Percentiles rank a stretch among this genome's conserved stretches.
These are phyloP conservation scores for Poliocrania exsul DNA, from an alignment of 2,797 vertebrate genomes.

Conservation along the genomic window DNA sequence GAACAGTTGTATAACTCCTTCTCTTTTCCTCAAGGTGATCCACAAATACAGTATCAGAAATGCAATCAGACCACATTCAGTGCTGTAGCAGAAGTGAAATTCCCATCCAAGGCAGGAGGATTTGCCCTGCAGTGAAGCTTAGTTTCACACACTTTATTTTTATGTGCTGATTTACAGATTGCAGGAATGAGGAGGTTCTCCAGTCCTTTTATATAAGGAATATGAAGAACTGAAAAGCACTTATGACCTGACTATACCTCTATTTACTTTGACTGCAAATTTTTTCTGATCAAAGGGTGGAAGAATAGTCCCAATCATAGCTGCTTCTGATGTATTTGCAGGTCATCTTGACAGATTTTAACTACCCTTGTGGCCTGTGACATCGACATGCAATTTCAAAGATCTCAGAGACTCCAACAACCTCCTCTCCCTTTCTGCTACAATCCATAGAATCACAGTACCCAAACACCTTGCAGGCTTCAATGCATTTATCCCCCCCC, in stretches of 20 bases:
- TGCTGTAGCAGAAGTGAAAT: not conserved
- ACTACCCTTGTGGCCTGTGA: not conserved
- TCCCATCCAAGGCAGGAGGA: conserved; percentile 17
- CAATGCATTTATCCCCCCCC: not conserved
- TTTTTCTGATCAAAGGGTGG: not conserved
- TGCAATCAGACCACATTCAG: not conserved
- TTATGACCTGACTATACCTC: not conserved
- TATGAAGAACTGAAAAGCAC: not conserved
- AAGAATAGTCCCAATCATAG: not conserved
- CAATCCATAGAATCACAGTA: not conserved
- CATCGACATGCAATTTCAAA: not conserved
- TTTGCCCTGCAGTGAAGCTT: not conserved
- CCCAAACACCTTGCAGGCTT: not conserved
- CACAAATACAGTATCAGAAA: conserved; percentile 43
- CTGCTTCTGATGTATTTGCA: not conserved
- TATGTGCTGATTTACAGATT: conserved; percentile 8
- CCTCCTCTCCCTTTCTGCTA: not conserved
- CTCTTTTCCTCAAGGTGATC: conserved; percentile 61
- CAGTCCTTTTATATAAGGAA: not conserved
- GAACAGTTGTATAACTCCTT: conserved; percentile 52
- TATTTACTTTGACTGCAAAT: not conserved
- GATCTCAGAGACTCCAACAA: not conserved
- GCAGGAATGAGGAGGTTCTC: not conserved
- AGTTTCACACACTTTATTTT: conserved; percentile 49
- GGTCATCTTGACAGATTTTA: not conserved